A percentile compares a stretch with the other conserved stretches of the same genome.
Evolutionary conservation across 2,113 vertebrate genomes (phyloP).

Genomic region (Hypanus sabinus): DNA sequence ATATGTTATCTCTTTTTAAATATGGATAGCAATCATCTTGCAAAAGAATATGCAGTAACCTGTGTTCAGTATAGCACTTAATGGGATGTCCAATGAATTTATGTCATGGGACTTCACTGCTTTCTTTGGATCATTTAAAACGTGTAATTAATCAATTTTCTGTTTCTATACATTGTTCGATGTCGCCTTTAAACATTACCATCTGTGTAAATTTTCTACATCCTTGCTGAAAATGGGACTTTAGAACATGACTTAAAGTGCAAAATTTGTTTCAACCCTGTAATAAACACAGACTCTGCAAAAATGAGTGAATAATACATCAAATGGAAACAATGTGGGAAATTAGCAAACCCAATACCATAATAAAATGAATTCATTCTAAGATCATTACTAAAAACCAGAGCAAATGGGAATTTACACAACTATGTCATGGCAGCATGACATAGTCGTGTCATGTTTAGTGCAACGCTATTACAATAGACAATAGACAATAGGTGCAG

Average conservation of each 20-base stretch:
- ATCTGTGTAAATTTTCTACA: neutral
- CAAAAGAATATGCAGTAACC: neutral
- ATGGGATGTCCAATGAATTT: neutral
- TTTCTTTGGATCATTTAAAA: neutral
- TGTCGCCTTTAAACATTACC: neutral
- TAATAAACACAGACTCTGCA: too few species aligned
- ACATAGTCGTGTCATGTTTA: too few species aligned
- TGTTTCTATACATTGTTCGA: neutral
- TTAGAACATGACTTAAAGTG: neutral
- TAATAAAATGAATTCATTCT: neutral
- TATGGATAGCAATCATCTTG: neutral
- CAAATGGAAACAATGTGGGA: too few species aligned
- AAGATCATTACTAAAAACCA: neutral
- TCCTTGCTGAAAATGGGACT: neutral
- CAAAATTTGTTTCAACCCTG: too few species aligned
- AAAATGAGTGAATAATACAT: too few species aligned
- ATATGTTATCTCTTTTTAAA: too few species aligned
- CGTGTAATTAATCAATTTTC: neutral
- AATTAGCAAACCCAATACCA: neutral
- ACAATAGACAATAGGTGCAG: too few species aligned
- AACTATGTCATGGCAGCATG: too few species aligned
- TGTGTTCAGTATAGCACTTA: neutral
- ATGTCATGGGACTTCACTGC: neutral
- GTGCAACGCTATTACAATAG: too few species aligned
- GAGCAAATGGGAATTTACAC: neutral